A percentile compares a stretch with the other conserved stretches of the same genome.
Evolutionary conservation across 2,113 vertebrate genomes (phyloP).

Genomic region (Acanthisitta chloris): DNA sequence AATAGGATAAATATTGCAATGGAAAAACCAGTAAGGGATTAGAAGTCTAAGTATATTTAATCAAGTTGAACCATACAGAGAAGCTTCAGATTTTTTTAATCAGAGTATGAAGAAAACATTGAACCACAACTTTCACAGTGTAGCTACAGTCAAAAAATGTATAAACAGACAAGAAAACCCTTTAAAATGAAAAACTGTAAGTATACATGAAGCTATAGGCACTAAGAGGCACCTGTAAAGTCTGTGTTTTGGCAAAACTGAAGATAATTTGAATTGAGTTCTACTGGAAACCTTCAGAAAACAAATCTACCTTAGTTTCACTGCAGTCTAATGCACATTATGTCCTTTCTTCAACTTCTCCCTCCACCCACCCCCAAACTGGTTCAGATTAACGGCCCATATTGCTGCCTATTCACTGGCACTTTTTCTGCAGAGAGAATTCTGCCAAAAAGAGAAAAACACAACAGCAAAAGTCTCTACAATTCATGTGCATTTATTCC

Average conservation of each 20-base stretch:
- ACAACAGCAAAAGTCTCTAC: accelerated
- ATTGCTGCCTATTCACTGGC: neutral
- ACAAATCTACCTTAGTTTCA: neutral
- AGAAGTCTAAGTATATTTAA: neutral
- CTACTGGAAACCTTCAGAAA: neutral
- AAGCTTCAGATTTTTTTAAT: neutral
- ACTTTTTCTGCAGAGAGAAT: neutral
- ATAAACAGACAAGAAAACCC: neutral
- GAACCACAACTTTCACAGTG: neutral
- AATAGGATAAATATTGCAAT: neutral
- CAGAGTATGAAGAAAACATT: accelerated
- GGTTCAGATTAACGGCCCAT: neutral
- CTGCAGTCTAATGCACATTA: accelerated
- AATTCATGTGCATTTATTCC: neutral
- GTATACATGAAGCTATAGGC: neutral
- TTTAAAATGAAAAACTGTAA: neutral
- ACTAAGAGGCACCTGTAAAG: neutral
- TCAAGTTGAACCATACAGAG: neutral
- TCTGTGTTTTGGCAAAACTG: neutral
- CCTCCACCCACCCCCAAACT: neutral
- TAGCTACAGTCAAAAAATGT: neutral
- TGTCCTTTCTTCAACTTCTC: neutral
- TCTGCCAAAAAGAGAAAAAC: neutral
- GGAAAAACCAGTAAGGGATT: neutral
- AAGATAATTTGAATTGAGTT: neutral